Percentiles rank a stretch among this genome's conserved stretches.
Evolutionary conservation across 2,797 vertebrate genomes (phyloP).

Genomic region (Gallinago nigripennis): DNA sequence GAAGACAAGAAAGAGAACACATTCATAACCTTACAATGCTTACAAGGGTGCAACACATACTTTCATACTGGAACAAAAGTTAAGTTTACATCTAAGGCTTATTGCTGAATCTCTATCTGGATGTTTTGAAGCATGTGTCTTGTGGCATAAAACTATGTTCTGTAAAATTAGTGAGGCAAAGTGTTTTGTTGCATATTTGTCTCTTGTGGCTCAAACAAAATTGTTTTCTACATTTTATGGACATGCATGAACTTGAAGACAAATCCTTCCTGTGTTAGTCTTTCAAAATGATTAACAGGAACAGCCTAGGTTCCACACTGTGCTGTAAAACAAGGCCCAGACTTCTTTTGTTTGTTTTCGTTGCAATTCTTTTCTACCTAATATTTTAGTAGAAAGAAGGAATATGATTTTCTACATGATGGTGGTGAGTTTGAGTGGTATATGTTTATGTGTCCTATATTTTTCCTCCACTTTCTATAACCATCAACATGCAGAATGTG

Average conservation of each 20-base stretch:
- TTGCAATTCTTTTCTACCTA: neutral
- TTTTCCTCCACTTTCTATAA: neutral
- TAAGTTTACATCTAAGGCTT: neutral
- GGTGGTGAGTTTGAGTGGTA: neutral
- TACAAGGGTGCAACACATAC: neutral
- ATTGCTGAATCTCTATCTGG: neutral
- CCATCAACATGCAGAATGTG: fast-evolving
- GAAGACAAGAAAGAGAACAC: neutral
- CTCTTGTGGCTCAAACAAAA: neutral
- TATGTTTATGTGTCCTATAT: neutral
- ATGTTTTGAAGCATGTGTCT: neutral
- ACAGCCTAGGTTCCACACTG: neutral
- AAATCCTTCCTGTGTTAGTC: neutral
- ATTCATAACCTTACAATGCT: neutral
- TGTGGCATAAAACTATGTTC: neutral
- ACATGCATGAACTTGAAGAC: neutral
- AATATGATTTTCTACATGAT: neutral
- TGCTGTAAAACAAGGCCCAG: neutral
- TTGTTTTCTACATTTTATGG: neutral
- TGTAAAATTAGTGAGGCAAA: neutral
- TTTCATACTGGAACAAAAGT: neutral
- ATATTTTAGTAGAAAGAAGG: neutral
- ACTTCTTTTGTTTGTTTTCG: neutral
- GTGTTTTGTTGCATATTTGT: neutral
- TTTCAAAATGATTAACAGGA: neutral